Conservation (phyloP, 2,797 vertebrate genomes). For the Hippopotamyrus pictus region DNA sequence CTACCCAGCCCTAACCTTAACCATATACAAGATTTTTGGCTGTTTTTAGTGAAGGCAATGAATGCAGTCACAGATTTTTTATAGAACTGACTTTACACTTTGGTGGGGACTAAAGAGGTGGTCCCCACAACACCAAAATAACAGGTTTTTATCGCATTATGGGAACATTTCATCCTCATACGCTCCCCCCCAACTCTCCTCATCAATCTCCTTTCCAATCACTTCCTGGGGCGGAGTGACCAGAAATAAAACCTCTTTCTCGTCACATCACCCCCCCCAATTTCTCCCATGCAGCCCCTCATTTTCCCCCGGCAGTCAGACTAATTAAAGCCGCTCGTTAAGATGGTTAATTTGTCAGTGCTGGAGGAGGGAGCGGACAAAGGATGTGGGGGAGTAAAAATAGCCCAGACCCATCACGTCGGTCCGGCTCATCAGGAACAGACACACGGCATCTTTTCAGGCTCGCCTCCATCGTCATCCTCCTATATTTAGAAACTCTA, state of each 20-base stretch:
- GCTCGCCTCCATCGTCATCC: background rate
- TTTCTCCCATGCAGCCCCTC: background rate
- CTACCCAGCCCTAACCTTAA: no score
- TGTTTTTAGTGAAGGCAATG: background rate
- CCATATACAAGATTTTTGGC: background rate
- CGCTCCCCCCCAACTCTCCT: background rate
- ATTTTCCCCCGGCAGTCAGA: background rate
- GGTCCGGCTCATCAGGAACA: background rate
- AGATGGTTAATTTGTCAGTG: conserved; percentile 24
- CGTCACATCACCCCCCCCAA: background rate
- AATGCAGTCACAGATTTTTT: background rate
- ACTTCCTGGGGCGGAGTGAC: conserved; percentile 24
- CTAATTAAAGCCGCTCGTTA: conserved; percentile 36
- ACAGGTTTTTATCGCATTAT: background rate
- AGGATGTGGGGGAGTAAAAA: conserved; percentile 1
- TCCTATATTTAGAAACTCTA: background rate
- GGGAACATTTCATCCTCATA: background rate
- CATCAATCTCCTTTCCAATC: background rate
- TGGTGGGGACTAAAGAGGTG: background rate
- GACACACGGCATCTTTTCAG: background rate
- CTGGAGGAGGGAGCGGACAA: conserved; percentile 21
- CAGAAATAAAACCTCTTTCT: background rate
- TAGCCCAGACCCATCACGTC: conserved; percentile 9
- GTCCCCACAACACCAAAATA: background rate
- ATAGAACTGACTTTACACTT: background rate